A percentile compares a stretch with the other conserved stretches of the same genome.
phyloP scores from a whole-genome alignment of 2,113 vertebrate species.

The Varanus salvator region DNA sequence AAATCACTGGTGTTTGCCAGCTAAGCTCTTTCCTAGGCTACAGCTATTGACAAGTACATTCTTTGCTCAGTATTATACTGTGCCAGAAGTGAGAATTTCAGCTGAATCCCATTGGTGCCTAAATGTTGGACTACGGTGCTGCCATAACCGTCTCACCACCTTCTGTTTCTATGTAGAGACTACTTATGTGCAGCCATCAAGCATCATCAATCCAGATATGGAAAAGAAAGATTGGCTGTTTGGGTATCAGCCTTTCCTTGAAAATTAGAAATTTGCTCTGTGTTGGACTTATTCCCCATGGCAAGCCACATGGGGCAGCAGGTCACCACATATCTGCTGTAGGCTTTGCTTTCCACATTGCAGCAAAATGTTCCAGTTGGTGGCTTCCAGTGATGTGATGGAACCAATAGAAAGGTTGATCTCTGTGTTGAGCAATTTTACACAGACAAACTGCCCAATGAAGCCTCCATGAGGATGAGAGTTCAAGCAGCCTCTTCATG shows the following conservation, averaged over 20 bases:
- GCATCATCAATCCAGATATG: background rate
- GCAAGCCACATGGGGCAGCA: background rate
- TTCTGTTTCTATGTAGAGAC: conserved; percentile 1
- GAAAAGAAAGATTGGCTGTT: background rate
- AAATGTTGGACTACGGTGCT: conserved; percentile 4
- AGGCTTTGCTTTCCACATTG: background rate
- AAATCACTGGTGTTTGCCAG: background rate
- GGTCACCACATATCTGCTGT: background rate
- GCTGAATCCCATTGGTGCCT: conserved; percentile 3
- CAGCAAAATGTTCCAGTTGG: background rate
- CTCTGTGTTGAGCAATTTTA: too few species aligned
- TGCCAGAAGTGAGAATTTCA: background rate
- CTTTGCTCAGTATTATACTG: conserved; percentile 4
- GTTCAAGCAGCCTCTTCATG: background rate
- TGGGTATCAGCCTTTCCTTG: background rate
- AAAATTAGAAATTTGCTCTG: background rate
- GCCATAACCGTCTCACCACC: background rate
- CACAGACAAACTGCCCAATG: background rate
- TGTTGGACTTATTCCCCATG: background rate
- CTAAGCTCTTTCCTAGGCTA: background rate
- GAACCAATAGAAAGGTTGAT: background rate
- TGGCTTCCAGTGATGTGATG: background rate
- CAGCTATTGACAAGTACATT: background rate
- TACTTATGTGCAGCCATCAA: background rate
- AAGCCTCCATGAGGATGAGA: background rate